Base-by-base conservation (phyloP, 2,888 invertebrate genomes). In the Mesochorus sp. region DNA sequence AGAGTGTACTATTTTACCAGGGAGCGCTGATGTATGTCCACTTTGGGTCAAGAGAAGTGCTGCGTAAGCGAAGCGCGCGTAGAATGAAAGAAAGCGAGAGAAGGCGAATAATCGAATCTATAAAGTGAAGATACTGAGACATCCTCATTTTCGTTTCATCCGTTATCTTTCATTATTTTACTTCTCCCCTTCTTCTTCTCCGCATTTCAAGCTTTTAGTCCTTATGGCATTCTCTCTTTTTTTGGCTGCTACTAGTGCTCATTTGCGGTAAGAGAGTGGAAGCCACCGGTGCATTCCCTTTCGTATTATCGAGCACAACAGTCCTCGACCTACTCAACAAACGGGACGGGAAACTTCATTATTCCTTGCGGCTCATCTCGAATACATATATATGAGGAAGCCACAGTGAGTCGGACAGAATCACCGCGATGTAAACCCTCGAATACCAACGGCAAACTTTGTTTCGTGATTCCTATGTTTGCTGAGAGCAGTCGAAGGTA, bases 51-150 rank as follows among this genome's bases (percentile, higher is more conserved):
- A 31, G 80, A 67, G 79, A 83, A 83, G 55, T 79, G 81, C 81
- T 80, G 83, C 76, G 76, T 75, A 81, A 77, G 82, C 82, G 81
- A 80, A 78, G 76, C 12, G 17, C 14, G 14, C 8, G 5, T 21
- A 51, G 49, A 12, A 12, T 6, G n/a, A 21, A 19, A 5, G 17
- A 37, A 17, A 26, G 53, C 26, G 47, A 70, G 57, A 26, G 49
- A 47, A 67, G 47, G 59, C 79, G 77, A 84, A 83, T 84, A 81
- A 83, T 86, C 83, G 83, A 86, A 86, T 85, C 81, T 78, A 82
- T 80, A 83, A 80, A 85, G 76, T 37, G 44, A 72, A 57, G 28
- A 10, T 47, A 62, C 19, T 57, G 34, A 24, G 53, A 19, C 37
- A 21, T 49, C 39, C 17, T 37, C 26, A 37, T 64, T 57, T 62